These are phyloP conservation scores for Chiloscyllium punctatum DNA, from an alignment of 2,797 vertebrate genomes.

Conservation along the genomic window DNA sequence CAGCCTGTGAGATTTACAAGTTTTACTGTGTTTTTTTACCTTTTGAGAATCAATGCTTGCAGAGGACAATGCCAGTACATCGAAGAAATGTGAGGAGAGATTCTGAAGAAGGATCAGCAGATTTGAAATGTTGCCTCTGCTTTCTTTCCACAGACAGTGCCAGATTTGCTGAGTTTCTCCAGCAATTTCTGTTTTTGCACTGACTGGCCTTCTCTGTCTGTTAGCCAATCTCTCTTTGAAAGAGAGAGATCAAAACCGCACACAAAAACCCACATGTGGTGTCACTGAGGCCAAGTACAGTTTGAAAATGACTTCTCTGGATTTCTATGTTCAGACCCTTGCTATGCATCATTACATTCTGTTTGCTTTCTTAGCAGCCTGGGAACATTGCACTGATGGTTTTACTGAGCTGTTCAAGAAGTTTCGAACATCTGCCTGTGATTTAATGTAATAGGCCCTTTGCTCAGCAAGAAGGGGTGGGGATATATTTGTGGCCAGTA, in stretches of 20 bases:
- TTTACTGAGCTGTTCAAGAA: not conserved
- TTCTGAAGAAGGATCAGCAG: too few species aligned
- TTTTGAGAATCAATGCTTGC: too few species aligned
- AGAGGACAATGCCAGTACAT: too few species aligned
- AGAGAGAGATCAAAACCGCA: not conserved
- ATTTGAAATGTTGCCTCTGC: too few species aligned
- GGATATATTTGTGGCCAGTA: not conserved
- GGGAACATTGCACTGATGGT: not conserved
- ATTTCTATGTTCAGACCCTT: not conserved
- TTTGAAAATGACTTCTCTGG: not conserved
- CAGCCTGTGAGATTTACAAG: too few species aligned
- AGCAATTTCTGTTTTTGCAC: too few species aligned
- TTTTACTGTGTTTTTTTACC: too few species aligned
- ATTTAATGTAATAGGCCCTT: not conserved
- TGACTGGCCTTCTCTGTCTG: not conserved
- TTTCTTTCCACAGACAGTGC: too few species aligned
- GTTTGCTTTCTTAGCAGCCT: slow-evolving; percentile 22
- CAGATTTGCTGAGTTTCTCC: too few species aligned
- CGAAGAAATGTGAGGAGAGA: too few species aligned
- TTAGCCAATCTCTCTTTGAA: not conserved
- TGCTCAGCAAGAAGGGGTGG: not conserved
- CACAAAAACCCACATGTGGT: not conserved
- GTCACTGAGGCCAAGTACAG: not conserved
- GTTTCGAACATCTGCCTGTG: slow-evolving; percentile 3
- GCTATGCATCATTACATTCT: not conserved